Percentiles rank a stretch among this genome's conserved stretches.
Evolutionary conservation across 2,797 vertebrate species (phyloP).

Genomic region (Platyrinchus mystaceus): DNA sequence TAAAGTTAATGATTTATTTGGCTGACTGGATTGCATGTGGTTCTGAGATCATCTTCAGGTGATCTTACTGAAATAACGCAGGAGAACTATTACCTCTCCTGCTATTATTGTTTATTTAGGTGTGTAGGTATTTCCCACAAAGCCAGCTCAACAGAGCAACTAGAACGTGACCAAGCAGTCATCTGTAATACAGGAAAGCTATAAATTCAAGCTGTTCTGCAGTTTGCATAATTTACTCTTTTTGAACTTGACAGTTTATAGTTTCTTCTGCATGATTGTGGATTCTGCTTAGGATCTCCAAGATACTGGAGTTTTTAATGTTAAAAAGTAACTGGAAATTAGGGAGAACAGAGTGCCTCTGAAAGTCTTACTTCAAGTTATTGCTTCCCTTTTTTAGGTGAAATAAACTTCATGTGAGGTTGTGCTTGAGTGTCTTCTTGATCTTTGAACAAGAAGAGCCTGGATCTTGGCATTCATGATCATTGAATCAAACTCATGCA

Average conservation of each 20-base stretch:
- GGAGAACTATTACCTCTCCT: not conserved
- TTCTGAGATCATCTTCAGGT: not conserved
- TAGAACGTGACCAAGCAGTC: not conserved
- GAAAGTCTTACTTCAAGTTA: not conserved
- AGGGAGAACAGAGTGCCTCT: not conserved
- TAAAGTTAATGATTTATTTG: not conserved
- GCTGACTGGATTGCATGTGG: not conserved
- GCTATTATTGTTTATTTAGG: not conserved
- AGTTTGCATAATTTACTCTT: not conserved
- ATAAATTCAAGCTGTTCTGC: constrained; percentile 28
- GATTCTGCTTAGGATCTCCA: not conserved
- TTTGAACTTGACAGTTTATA: constrained; percentile 3
- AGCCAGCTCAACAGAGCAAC: not conserved
- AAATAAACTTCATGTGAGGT: not conserved
- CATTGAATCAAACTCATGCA: not conserved
- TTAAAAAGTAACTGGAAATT: not conserved
- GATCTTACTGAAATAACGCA: not conserved
- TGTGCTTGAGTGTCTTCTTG: not conserved
- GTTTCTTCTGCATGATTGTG: not conserved
- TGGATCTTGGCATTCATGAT: not conserved
- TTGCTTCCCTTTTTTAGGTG: not conserved
- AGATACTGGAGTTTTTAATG: not conserved
- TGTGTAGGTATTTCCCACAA: not conserved
- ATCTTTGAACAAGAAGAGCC: not conserved
- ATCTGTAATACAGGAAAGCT: not conserved